Base-by-base conservation (phyloP, 1,140 invertebrate genomes). In the Apis laboriosa region DNA sequence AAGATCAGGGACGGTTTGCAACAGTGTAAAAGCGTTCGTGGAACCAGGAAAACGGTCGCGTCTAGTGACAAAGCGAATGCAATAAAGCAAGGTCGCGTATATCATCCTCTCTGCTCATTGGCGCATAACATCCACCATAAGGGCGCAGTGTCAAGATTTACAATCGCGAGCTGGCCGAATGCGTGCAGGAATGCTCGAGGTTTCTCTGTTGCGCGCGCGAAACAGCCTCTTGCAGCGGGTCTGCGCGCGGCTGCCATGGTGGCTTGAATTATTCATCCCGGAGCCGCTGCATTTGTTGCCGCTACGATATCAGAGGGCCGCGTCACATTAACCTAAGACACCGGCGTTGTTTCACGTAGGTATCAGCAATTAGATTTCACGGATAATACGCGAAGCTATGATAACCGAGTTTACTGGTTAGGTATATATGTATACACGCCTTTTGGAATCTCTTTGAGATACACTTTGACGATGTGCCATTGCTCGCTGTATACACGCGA, bases 201-300 rank as follows among this genome's bases (percentile, higher is more conserved):
- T 90, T 43, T 92, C 84, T 79, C 86, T 68, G 86, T 70, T 76
- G 86, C 76, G 86, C 77, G 87, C 78, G 82, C 84, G 83, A 89
- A 70, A 91, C 87, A 87, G 88, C 87, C 34, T 84, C 86, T 89
- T 79, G 80, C 89, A 77, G 88, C 34, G 80, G 66, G 15, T 61
- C 17, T 43, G 74, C 71, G 86, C 85, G 63, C 83, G 1, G 85
- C 77, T 84, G 89, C 90, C 90, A 79, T 67, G 78, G 92, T 83
- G 81, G 81, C 91, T 92, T 93, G 91, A 93, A 93, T 93, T 92
- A 93, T 93, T 93, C 92, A 93, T 93, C 89, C 85, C 84, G 86
- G 90, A 89, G 89, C 86, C 83, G 86, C 88, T 90, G 90, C 89
- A 88, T 91, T 88, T 80, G 85, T 89, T 87, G 88, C 77, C 79